Evolutionary conservation across 2,113 vertebrate species (phyloP), one percentile per base, ranked within the genome.

Genomic region (Calonectris borealis): DNA sequence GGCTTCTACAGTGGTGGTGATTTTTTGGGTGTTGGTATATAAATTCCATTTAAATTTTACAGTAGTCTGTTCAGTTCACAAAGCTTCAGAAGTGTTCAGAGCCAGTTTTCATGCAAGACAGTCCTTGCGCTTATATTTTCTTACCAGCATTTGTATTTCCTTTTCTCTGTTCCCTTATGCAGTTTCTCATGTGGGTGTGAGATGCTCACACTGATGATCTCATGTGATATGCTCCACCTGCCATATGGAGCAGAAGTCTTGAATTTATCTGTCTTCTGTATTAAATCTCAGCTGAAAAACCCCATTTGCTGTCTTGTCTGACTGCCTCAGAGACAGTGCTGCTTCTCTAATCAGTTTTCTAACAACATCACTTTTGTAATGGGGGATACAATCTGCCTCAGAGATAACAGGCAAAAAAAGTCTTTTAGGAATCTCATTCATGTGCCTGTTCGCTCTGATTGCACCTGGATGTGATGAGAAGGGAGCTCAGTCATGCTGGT

Each of bases 211-310:
- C 40, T 40, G 11, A 13, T 40, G 40, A 40, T 40, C 40, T 40
- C 40, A 13, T 80, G 94, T 54, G 70, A 20, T 73, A 61, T 10
- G 10, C 49, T 87, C 21, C 62, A 58, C 46, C 83, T 94, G 81
- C 93, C 78, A 49, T 91, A 85, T 94, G 89, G 86, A 97, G 55
- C 27, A 80, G 48, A 89, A 89, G 36, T 42, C 91, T 86, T 85
- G 51, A 88, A 78, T 91, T 88, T 52, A 34, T 93, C 36, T 91
- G 27, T 85, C 21, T 93, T 82, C 36, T 62, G 52, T 77, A 86
- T 90, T 82, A 83, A 79, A 83, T 85, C 46, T 72, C 49, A 54
- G 17, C 51, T 82, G 66, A 85, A 94, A 58, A 26, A 4, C 0
- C 16, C 0, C 11, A 27, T 85, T 94, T 89, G 7, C 54, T 79